phyloP scores from a whole-genome alignment of 2,888 invertebrate species.

The Hemicrepidius hirtus region DNA sequence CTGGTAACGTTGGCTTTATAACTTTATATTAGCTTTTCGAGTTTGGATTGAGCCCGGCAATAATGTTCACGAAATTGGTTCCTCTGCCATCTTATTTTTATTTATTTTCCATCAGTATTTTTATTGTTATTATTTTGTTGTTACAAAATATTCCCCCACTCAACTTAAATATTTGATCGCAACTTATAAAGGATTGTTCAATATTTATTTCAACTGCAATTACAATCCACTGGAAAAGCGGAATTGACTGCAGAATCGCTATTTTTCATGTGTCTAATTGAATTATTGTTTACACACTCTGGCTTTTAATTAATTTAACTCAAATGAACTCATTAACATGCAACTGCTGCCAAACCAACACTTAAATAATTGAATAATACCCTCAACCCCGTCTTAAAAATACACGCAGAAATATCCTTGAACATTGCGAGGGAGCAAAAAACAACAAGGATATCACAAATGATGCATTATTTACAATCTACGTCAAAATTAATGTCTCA shows the following conservation, averaged over 20 bases:
- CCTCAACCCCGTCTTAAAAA: background rate
- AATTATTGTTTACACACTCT: background rate
- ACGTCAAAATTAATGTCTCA: conserved; percentile 32
- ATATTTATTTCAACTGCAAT: conserved; percentile 2
- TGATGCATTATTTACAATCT: conserved; percentile 38
- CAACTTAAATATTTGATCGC: conserved; percentile 2
- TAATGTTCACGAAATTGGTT: conserved; percentile 33
- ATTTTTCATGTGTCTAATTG: background rate
- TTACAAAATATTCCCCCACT: background rate
- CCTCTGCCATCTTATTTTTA: conserved; percentile 24
- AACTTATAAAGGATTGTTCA: background rate
- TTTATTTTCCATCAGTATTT: conserved; percentile 30
- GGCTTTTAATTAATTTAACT: conserved; percentile 1
- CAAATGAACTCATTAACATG: background rate
- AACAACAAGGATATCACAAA: background rate
- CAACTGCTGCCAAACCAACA: background rate
- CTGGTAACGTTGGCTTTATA: conserved; percentile 37
- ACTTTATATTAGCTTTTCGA: conserved; percentile 51
- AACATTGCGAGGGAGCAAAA: background rate
- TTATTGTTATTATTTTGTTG: conserved; percentile 35
- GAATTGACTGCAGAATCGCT: background rate
- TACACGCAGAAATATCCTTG: conserved; percentile 4
- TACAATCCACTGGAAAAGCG: background rate
- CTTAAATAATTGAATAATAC: background rate
- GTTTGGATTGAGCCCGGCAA: conserved; percentile 49